Conservation (phyloP, 2,888 invertebrate species). For the Polydrusus pterygomalis region DNA sequence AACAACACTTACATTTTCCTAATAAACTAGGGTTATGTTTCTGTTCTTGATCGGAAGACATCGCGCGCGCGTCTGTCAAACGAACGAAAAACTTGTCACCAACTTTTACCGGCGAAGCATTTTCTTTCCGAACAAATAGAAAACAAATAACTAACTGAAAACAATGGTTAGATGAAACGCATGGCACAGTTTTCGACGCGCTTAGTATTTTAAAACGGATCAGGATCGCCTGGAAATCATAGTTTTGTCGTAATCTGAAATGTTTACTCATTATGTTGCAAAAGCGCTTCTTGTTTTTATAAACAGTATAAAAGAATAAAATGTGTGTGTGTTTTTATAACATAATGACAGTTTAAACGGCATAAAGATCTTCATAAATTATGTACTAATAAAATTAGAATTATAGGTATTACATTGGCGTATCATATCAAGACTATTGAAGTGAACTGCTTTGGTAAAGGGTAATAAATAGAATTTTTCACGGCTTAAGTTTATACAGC, state of each 20-base stretch:
- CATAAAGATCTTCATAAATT: constrained; percentile 29
- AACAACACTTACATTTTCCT: constrained; percentile 30
- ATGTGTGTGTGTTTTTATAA: constrained; percentile 26
- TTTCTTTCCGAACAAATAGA: constrained; percentile 41
- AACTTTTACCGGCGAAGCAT: constrained; percentile 14
- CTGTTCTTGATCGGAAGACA: neutral
- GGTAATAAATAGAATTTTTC: constrained; percentile 17
- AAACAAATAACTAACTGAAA: constrained; percentile 50
- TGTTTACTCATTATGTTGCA: constrained; percentile 43
- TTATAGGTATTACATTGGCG: constrained; percentile 5
- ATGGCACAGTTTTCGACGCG: constrained; percentile 47
- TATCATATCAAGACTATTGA: neutral
- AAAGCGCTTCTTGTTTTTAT: constrained; percentile 38
- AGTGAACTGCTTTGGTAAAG: neutral
- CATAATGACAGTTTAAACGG: constrained; percentile 23
- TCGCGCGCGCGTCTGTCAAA: constrained; percentile 40
- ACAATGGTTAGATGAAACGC: constrained; percentile 49
- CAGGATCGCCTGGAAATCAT: constrained; percentile 46
- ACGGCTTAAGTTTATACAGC: constrained; percentile 11
- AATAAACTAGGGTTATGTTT: constrained; percentile 31
- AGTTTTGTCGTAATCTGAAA: constrained; percentile 44
- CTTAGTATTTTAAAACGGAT: constrained; percentile 20
- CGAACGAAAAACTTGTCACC: constrained; percentile 36
- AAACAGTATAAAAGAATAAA: constrained; percentile 22
- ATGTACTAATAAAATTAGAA: neutral